These are phyloP conservation scores for Atlantisia rogersi DNA, from an alignment of 2,113 vertebrate genomes.

Conservation along the genomic window DNA sequence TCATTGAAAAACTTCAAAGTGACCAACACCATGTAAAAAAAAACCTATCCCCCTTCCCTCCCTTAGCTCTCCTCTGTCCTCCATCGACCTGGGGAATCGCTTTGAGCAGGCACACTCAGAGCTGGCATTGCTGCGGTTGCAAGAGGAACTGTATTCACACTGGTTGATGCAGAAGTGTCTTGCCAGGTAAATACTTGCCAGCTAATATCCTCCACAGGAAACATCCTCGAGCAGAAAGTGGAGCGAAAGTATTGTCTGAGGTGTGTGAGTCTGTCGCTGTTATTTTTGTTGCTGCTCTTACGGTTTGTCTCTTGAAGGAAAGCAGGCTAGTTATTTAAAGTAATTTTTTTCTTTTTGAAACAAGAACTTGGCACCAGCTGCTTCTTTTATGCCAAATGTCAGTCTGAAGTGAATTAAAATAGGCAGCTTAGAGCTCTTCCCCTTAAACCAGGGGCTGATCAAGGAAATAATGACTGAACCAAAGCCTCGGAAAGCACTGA, in stretches of 20 bases:
- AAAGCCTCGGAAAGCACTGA: not conserved
- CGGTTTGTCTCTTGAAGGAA: constrained; percentile 11
- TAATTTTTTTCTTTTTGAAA: constrained; percentile 24
- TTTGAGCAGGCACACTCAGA: not conserved
- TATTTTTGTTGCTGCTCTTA: constrained; percentile 56
- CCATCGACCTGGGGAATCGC: not conserved
- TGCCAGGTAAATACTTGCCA: not conserved
- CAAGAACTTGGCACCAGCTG: constrained; percentile 55
- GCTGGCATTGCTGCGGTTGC: not conserved
- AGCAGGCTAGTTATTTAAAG: constrained; percentile 68
- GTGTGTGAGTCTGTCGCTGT: constrained; percentile 25
- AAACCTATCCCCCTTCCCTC: too few species aligned
- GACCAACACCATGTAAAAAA: not conserved
- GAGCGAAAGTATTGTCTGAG: constrained; percentile 35
- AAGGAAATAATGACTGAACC: constrained; percentile 42
- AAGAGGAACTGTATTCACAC: not conserved
- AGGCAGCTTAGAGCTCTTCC: constrained; percentile 35
- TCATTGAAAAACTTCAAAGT: not conserved
- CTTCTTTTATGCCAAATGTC: constrained; percentile 44
- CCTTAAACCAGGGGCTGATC: constrained; percentile 35
- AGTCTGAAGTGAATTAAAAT: constrained; percentile 31
- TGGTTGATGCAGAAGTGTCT: not conserved
- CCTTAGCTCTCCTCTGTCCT: not conserved
- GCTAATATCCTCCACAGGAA: not conserved
- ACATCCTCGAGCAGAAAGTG: not conserved